These are phyloP conservation scores for Sitobion miscanthi DNA, from an alignment of 1,140 invertebrate genomes.

Conservation along the genomic window DNA sequence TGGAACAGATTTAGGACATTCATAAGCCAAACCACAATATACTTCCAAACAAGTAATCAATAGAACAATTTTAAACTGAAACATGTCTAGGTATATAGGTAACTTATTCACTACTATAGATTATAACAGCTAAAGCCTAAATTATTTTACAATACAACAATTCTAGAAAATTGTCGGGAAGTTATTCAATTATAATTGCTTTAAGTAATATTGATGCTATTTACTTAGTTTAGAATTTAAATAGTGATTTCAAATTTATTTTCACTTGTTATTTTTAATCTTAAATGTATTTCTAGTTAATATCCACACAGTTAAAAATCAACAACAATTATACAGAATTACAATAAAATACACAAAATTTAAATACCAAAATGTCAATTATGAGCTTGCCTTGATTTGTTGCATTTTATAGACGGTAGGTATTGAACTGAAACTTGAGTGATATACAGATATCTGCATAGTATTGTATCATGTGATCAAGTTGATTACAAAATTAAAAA, in stretches of 20 bases:
- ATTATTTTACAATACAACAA: too few relatives aligned
- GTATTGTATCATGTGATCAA: background rate
- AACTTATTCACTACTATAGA: too few relatives aligned
- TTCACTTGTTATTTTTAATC: too few relatives aligned
- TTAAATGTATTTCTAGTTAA: too few relatives aligned
- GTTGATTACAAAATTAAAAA: too few relatives aligned
- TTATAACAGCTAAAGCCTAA: too few relatives aligned
- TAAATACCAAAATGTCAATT: background rate
- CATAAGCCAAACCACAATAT: background rate
- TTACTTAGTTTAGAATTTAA: too few relatives aligned
- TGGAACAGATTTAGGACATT: background rate
- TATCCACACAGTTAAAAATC: too few relatives aligned
- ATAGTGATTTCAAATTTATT: too few relatives aligned
- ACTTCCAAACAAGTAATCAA: background rate
- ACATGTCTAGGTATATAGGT: background rate
- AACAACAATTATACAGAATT: background rate
- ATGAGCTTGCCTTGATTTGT: background rate
- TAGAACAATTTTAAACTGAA: background rate
- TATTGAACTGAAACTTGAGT: background rate
- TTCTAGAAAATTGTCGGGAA: background rate
- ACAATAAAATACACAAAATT: background rate
- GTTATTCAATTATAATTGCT: background rate
- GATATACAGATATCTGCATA: background rate
- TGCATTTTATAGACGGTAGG: background rate
- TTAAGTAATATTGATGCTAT: background rate